These are phyloP conservation scores for Dipodomys spectabilis DNA, from an alignment of 2,113 vertebrate species.

Conservation along the genomic window DNA sequence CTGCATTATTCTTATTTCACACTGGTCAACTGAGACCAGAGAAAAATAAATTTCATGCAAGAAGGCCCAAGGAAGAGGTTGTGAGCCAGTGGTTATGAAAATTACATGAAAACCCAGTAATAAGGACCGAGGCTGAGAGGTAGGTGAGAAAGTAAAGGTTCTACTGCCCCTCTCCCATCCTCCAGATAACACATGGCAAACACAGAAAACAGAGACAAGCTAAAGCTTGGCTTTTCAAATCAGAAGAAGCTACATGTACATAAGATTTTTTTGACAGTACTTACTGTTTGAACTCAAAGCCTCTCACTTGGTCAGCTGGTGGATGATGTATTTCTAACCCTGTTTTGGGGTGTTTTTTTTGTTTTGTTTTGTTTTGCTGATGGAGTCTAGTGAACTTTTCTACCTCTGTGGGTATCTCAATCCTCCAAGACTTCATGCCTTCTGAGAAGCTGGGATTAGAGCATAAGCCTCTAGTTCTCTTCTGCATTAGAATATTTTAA, in stretches of 20 bases:
- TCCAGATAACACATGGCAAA: background rate
- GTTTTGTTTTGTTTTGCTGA: too few relatives aligned
- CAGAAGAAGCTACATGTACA: background rate
- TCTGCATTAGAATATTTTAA: background rate
- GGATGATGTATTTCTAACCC: too few relatives aligned
- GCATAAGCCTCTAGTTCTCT: too few relatives aligned
- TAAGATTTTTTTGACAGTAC: background rate
- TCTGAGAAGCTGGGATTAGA: too few relatives aligned
- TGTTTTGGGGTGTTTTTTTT: too few relatives aligned
- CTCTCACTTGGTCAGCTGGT: too few relatives aligned
- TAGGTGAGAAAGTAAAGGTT: constrained; percentile 1
- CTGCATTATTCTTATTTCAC: constrained; percentile 35
- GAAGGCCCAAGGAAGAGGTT: background rate
- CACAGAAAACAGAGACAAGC: background rate
- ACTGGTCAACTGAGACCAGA: constrained; percentile 36
- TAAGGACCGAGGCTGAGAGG: background rate
- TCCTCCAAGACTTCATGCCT: too few relatives aligned
- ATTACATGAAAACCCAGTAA: background rate
- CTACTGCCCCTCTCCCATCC: background rate
- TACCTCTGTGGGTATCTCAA: too few relatives aligned
- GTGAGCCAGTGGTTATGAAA: constrained; percentile 13
- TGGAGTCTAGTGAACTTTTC: too few relatives aligned
- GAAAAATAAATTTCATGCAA: constrained; percentile 51
- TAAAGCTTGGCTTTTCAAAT: constrained; percentile 12
- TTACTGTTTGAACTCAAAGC: too few relatives aligned